Evolutionary conservation across 92 coral and sea anemone genomes (phyloP).

Genomic region (Ricordea florida): DNA sequence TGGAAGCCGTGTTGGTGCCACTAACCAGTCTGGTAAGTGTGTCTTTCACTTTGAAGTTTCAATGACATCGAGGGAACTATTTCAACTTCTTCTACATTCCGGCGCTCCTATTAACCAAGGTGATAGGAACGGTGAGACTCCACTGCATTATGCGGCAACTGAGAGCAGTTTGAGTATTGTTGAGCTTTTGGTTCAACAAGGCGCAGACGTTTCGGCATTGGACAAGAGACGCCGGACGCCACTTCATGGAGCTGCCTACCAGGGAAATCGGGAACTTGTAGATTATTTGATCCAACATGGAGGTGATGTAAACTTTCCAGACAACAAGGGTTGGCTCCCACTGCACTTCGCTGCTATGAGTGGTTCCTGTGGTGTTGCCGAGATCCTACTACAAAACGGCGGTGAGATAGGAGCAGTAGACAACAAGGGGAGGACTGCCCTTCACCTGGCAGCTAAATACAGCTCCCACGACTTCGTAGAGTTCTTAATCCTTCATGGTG

Average conservation of each 20-base stretch:
- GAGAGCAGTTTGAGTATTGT: not conserved
- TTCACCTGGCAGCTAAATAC: not conserved
- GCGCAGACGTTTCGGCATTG: not conserved
- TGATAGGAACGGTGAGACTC: not conserved
- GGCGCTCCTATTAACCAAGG: not conserved
- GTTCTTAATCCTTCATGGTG: not conserved
- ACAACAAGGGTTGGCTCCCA: not conserved
- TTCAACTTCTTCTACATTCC: no score
- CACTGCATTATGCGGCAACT: not conserved
- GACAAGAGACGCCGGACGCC: not conserved
- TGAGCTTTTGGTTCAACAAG: not conserved
- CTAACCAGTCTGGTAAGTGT: not conserved
- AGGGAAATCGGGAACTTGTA: not conserved
- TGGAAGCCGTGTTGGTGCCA: not conserved
- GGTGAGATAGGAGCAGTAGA: conserved; percentile 16
- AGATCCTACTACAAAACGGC: conserved; percentile 14
- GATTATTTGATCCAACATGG: not conserved
- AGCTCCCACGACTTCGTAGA: not conserved
- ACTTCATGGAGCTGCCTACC: not conserved
- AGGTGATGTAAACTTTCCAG: not conserved
- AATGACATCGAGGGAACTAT: not conserved
- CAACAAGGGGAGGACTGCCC: conserved; percentile 19
- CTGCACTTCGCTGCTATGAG: not conserved
- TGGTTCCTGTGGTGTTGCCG: not conserved
- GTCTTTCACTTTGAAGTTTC: not conserved